Base-by-base conservation (phyloP, 2,888 invertebrate genomes). In the Leptarthrus brevirostris region DNA sequence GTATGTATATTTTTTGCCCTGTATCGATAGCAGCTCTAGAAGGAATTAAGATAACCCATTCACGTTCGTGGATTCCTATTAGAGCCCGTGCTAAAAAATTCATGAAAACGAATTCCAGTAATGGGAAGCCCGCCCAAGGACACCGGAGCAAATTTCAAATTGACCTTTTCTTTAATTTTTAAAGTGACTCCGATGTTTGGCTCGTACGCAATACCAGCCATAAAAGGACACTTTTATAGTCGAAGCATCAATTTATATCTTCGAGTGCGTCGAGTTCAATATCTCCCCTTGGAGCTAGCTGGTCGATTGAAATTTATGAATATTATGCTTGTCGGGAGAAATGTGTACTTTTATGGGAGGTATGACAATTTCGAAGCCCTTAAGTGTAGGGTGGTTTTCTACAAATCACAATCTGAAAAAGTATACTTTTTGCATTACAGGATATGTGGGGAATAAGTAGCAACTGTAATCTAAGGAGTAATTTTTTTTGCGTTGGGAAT, bases 111-210 rank as follows among this genome's bases (percentile, higher is more conserved):
- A 61, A 36, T 61, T 61, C 36, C 22, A 36, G 61, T 61, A 36
- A 61, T 34, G 36, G 61, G 61, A 12, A 20, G 36, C 61, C 61
- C 34, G 36, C 24, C 36, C 36, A 61, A 61, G 61, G 36, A 61
- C 61, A 61, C 61, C 30, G 22, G 40, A 36, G 36, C 61, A 61
- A 61, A 61, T 61, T 61, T 61, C 61, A 61, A 61, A 61, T 61
- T 61, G 61, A 61, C 61, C 61, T 61, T 61, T 40, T 61, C 61
- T 34, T 61, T 61, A 61, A 61, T 61, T 61, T 61, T 61, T 61
- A 61, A 61, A 61, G 36, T 22, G 61, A 61, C 20, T 61, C 16
- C 61, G 61, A 34, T n/a, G 18, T 61, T 34, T 6, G 2, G 22
- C 34, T 18, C 61, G 61, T 22, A 61, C 30, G 30, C 61, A 61